Evolutionary conservation across 2,888 invertebrate genomes (phyloP).

Genomic region (Matsumyia berberina): DNA sequence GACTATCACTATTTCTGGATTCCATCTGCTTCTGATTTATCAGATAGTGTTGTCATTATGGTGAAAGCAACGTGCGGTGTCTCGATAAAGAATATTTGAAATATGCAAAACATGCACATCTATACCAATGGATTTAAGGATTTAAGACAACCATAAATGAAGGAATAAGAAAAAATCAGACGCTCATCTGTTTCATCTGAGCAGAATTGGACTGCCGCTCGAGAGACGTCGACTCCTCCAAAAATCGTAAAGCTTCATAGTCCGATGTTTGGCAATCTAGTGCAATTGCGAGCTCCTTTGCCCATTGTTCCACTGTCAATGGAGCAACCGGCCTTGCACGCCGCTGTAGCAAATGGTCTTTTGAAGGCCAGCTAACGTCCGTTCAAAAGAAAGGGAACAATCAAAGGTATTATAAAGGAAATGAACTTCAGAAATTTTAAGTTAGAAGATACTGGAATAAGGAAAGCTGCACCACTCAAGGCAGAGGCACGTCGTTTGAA

Average conservation of each 20-base stretch:
- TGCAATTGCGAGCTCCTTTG: conserved; percentile 47
- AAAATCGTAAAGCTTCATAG: conserved; percentile 92
- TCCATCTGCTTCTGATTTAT: conserved; percentile 79
- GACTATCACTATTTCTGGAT: conserved; percentile 78
- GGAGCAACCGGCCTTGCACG: conserved; percentile 85
- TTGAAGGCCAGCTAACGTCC: conserved; percentile 82
- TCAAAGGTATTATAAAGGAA: too few species aligned
- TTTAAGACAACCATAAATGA: conserved; percentile 81
- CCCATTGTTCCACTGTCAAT: conserved; percentile 80
- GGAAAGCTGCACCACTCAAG: too few species aligned
- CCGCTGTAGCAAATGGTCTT: conserved; percentile 83
- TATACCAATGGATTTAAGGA: conserved; percentile 75
- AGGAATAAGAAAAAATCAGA: conserved; percentile 81
- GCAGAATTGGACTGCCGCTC: conserved; percentile 21
- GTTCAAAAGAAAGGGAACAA: conserved; percentile 82
- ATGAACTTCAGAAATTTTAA: too few species aligned
- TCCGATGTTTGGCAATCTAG: conserved; percentile 87
- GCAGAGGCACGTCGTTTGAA: too few species aligned
- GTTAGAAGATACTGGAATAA: too few species aligned
- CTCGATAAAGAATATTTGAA: conserved; percentile 72
- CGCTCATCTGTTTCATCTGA: conserved; percentile 13
- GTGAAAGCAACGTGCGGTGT: conserved; percentile 82
- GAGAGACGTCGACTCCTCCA: conserved; percentile 79
- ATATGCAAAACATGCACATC: conserved; percentile 74
- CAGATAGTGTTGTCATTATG: conserved; percentile 82